A percentile compares a stretch with the other conserved stretches of the same genome.
phyloP scores from a whole-genome alignment of 2,797 vertebrate species.

The Parauchenoglanis punctatus region DNA sequence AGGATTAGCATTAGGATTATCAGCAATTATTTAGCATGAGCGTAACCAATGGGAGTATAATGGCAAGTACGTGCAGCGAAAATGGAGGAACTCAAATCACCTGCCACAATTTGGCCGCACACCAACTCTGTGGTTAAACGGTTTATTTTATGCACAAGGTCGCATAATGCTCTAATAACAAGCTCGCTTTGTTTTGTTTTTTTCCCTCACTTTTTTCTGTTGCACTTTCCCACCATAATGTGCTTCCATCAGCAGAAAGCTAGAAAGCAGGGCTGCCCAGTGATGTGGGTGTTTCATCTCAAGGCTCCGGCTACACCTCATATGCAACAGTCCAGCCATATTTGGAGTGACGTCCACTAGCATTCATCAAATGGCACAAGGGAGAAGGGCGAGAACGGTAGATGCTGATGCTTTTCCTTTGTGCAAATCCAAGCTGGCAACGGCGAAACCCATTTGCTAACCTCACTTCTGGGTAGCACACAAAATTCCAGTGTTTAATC shows the following conservation, averaged over 20 bases:
- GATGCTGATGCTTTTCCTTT: constrained; percentile 78
- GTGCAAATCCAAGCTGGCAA: constrained; percentile 79
- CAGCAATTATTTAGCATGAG: background rate
- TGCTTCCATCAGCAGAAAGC: constrained; percentile 30
- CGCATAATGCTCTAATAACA: constrained; percentile 35
- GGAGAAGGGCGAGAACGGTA: constrained; percentile 72
- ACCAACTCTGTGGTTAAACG: constrained; percentile 25
- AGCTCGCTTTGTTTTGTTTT: constrained; percentile 4
- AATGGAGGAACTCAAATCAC: background rate
- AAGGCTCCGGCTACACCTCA: constrained; percentile 45
- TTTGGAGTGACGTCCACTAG: constrained; percentile 79
- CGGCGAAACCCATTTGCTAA: constrained; percentile 79
- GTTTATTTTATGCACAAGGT: constrained; percentile 36
- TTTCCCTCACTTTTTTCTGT: background rate
- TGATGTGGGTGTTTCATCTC: constrained; percentile 41
- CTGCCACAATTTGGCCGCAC: constrained; percentile 25
- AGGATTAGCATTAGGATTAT: constrained; percentile 8
- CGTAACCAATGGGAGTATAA: constrained; percentile 5
- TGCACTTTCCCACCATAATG: constrained; percentile 14
- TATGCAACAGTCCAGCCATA: constrained; percentile 74
- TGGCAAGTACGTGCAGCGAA: background rate
- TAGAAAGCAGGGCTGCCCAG: constrained; percentile 19
- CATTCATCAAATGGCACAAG: constrained; percentile 75
- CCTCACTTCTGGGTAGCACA: constrained; percentile 82
- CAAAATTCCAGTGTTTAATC: constrained; percentile 85